phyloP scores from a whole-genome alignment of 2,113 vertebrate genomes.

The Podilymbus podiceps region DNA sequence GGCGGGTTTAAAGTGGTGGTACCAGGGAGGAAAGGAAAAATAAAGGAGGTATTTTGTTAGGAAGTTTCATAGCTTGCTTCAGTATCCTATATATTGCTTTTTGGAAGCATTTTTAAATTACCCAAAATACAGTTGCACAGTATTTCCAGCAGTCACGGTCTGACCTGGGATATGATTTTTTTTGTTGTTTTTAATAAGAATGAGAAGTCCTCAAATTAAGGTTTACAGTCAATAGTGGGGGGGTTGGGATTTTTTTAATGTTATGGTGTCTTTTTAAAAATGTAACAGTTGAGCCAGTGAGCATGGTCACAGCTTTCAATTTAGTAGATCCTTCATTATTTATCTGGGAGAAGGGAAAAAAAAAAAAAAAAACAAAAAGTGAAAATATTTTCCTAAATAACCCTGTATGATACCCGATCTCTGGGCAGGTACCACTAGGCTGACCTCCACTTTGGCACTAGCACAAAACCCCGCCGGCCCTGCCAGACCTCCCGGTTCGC shows the following conservation, averaged over 20 bases:
- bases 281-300: rapidly evolving
- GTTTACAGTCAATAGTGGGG: not conserved
- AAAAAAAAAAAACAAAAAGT: rapidly evolving
- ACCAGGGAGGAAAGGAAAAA: rapidly evolving
- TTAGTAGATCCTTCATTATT: not conserved
- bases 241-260: not conserved
- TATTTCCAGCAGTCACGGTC: not conserved
- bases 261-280: not conserved
- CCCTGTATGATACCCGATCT: rapidly evolving
- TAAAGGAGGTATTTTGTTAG: not conserved
- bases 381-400: not conserved
- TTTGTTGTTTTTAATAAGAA: not conserved
- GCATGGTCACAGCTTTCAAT: not conserved
- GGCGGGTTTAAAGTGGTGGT: not conserved
- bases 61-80: not conserved
- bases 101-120: not conserved
- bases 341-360: not conserved
- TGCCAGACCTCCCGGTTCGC: conserved; percentile 41
- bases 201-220: not conserved
- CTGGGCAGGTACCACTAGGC: not conserved
- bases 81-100: not conserved
- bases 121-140: not conserved
- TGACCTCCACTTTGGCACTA: conserved; percentile 45
- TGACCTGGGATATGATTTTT: not conserved
- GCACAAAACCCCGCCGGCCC: not conserved